These are phyloP conservation scores for Trichonephila clavipes DNA, from an alignment of 1,140 invertebrate species.

Conservation along the genomic window DNA sequence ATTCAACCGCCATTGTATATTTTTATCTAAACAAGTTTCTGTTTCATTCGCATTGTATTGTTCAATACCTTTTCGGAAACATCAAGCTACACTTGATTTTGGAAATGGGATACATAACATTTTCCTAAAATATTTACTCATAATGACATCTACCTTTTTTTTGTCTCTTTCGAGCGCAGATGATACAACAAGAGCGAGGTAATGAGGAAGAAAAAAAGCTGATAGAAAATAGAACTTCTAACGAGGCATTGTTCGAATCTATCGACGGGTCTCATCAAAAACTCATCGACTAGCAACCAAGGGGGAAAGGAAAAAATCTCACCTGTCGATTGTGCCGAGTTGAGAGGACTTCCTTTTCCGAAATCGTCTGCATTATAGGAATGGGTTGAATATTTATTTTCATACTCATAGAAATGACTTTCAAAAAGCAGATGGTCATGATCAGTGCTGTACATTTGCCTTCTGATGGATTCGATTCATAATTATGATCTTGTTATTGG, in stretches of 20 bases:
- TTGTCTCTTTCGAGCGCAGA: neutral
- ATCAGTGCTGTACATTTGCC: neutral
- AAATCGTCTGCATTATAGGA: neutral
- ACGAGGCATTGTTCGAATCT: conserved; percentile 60
- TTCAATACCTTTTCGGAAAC: neutral
- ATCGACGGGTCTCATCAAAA: conserved; percentile 61
- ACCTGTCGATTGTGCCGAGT: conserved; percentile 35
- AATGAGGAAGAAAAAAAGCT: conserved; percentile 1
- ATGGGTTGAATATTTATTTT: conserved; percentile 3
- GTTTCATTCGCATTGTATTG: too few relatives aligned
- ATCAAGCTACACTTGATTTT: neutral
- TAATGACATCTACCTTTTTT: neutral
- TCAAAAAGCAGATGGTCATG: conserved; percentile 14
- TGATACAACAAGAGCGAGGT: neutral
- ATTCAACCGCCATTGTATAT: too few relatives aligned
- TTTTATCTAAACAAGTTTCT: too few relatives aligned
- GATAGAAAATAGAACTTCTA: conserved; percentile 7
- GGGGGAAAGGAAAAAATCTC: neutral
- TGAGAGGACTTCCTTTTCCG: conserved; percentile 13
- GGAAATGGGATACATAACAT: neutral
- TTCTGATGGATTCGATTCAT: neutral
- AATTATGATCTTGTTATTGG: conserved; percentile 4
- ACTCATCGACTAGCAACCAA: conserved; percentile 47
- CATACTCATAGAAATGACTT: neutral
- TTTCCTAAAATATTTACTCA: neutral